Percentiles rank a stretch among this genome's conserved stretches.
Evolutionary conservation across 2,113 vertebrate genomes (phyloP).

Genomic region (Macquaria australasica): DNA sequence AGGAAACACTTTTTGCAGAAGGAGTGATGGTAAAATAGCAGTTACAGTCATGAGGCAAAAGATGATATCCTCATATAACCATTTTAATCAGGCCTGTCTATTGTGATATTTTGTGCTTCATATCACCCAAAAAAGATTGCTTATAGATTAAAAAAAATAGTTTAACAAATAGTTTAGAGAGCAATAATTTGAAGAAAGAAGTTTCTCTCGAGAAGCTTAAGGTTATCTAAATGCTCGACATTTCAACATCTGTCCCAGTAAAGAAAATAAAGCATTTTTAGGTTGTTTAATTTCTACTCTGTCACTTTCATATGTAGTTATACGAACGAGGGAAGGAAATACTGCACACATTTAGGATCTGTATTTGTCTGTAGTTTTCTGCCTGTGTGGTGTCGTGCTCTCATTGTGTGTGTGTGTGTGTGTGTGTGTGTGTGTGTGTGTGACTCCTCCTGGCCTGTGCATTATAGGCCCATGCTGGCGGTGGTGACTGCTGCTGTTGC

Average conservation of each 20-base stretch:
- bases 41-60: neutral
- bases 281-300: neutral
- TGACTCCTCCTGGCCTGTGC: slow-evolving; percentile 76
- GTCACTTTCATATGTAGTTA: neutral
- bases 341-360: slow-evolving; percentile 20
- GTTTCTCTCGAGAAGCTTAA: neutral
- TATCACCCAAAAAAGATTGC: neutral
- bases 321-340: neutral
- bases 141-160: neutral
- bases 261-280: neutral
- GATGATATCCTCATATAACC: neutral
- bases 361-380: slow-evolving; percentile 30
- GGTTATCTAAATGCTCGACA: neutral
- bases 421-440: slow-evolving; percentile 58
- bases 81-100: neutral
- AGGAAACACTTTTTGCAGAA: neutral
- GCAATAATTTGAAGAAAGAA: neutral
- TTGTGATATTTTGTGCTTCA: neutral
- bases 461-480: slow-evolving; percentile 88
- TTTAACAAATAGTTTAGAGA: neutral
- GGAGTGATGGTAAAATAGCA: neutral
- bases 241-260: neutral
- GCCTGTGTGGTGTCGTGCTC: slow-evolving; percentile 36
- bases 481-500: slow-evolving; percentile 93
- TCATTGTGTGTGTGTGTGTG: slow-evolving; percentile 49